A percentile compares a stretch with the other conserved stretches of the same genome.
phyloP scores from a whole-genome alignment of 2,888 invertebrate genomes.

The Lypha dubia region DNA sequence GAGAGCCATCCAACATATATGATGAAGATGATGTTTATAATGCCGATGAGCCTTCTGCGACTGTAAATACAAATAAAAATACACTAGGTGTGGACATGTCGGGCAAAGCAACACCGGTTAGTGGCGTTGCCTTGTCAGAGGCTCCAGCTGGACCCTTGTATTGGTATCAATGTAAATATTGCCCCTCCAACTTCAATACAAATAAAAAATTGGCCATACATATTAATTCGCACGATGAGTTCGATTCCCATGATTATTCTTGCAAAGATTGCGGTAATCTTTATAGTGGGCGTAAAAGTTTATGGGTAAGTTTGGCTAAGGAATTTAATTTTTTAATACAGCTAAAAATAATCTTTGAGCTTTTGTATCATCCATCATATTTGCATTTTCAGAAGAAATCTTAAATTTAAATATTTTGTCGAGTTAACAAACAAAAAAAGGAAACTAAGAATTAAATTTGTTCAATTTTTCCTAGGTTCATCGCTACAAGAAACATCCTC shows the following conservation, averaged over 20 bases:
- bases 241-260: conserved; percentile 83
- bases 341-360: neutral
- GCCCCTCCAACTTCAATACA: conserved; percentile 83
- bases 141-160: conserved; percentile 75
- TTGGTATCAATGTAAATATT: conserved; percentile 84
- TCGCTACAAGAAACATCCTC: conserved; percentile 83
- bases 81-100: conserved; percentile 64
- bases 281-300: conserved; percentile 83
- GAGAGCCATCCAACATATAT: conserved; percentile 73
- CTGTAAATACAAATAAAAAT: conserved; percentile 48
- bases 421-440: neutral
- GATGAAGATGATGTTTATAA: conserved; percentile 69
- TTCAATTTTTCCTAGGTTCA: conserved; percentile 78
- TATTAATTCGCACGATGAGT: conserved; percentile 83
- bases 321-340: neutral
- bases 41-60: conserved; percentile 61
- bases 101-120: conserved; percentile 71
- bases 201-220: conserved; percentile 83
- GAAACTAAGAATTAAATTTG: neutral
- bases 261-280: conserved; percentile 84
- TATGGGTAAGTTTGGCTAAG: conserved; percentile 80
- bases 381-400: neutral
- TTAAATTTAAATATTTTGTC: neutral
- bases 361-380: neutral
- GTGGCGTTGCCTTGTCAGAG: conserved; percentile 54